Evolutionary conservation across 2,797 vertebrate species (phyloP), one percentile per base, ranked within the genome.

Genomic region (Furcifer pardalis): DNA sequence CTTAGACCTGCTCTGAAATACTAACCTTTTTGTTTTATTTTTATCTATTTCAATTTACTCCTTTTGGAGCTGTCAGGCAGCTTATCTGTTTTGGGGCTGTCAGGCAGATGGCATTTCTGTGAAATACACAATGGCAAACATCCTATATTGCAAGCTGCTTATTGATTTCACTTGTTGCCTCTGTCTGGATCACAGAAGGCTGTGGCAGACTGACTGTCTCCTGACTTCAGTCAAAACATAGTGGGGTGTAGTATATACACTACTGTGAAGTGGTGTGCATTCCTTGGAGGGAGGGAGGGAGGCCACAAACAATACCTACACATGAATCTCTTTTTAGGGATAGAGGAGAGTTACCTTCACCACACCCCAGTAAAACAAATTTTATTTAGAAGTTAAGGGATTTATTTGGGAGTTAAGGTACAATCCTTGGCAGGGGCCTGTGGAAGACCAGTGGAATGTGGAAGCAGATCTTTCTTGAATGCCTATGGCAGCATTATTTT

Each of bases 31-130:
- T 81, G 59, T 90, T 77, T 87, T 91, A 56, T 4, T 93, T 94
- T 89, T 88, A 2, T 90, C 89, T 88, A 85, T 66, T 85, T 25
- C 81, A 81, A 88, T 91, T 91, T 79, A 82, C 90, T 72, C 85
- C 82, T 93, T 93, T 66, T 76, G 84, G 83, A 91, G 30, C 84
- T 81, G 65, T 91, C 83, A 89, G 76, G 90, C 82, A 91, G 84
- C n/a, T n/a, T n/a, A n/a, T n/a, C n/a, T n/a, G n/a, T 93, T 93
- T 66, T 76, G 84, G 83, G 91, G 30, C 84, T 81, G 65, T 91
- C 83, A 89, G 76, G 90, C 82, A 91, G 84, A 88, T 91, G 77
- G 82, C 0, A 0, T 85, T 82, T 90, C 40, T 90, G 81, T 86
- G 65, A 90, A 92, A 91, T 59, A 88, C 7, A n/a, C 6, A 83